phyloP scores from a whole-genome alignment of 2,113 vertebrate genomes.

The Notiomystis cincta region DNA sequence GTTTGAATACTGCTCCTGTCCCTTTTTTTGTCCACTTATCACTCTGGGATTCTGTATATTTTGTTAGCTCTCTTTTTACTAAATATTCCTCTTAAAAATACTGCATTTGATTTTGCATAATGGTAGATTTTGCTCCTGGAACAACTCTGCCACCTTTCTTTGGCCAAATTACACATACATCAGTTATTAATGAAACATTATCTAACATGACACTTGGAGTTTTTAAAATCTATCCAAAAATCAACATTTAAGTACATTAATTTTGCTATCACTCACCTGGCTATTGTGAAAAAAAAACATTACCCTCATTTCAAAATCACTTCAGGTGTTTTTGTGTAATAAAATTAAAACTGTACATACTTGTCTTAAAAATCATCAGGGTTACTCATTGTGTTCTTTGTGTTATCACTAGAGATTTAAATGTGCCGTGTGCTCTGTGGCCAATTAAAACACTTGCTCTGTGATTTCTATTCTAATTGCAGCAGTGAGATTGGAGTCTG shows the following conservation, averaged over 20 bases:
- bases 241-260: not conserved
- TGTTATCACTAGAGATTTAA: not conserved
- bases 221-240: not conserved
- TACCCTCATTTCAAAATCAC: not conserved
- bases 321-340: not conserved
- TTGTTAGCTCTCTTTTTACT: not conserved
- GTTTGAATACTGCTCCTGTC: not conserved
- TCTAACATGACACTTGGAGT: not conserved
- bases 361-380: not conserved
- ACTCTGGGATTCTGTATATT: not conserved
- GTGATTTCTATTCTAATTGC: not conserved
- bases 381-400: not conserved
- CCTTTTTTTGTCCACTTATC: not conserved
- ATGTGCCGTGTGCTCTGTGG: not conserved
- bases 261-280: not conserved
- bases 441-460: not conserved
- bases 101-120: not conserved
- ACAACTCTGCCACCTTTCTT: slow-evolving; percentile 55
- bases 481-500: not conserved
- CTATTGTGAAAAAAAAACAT: not conserved
- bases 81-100: not conserved
- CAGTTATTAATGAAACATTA: not conserved
- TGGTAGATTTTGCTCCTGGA: slow-evolving; percentile 4
- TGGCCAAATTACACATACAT: not conserved
- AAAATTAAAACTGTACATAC: not conserved